Evolutionary conservation across 2,797 vertebrate species (phyloP).

Genomic region (Lates japonicus): DNA sequence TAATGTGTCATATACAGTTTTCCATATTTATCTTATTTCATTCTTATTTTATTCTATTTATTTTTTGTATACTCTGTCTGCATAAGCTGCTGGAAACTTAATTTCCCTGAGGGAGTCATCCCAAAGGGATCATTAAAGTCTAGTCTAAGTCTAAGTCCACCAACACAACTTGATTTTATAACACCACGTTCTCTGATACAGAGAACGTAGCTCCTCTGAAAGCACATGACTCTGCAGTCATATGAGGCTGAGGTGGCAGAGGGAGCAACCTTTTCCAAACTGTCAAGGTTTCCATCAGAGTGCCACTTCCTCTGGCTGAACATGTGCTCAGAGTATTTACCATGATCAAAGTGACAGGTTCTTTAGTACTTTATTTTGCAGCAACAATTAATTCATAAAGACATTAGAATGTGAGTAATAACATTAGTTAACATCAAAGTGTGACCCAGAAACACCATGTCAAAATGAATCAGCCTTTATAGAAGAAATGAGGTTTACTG

Average conservation of each 20-base stretch:
- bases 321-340: background rate
- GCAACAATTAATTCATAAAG: background rate
- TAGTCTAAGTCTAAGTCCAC: no score
- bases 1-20: no score
- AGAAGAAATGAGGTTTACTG: background rate
- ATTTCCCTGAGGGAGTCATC: no score
- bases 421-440: background rate
- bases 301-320: slow-evolving; percentile 16
- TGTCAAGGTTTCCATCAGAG: slow-evolving; percentile 38
- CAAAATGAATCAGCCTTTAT: background rate
- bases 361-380: background rate
- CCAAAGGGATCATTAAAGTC: no score
- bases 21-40: no score
- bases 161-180: slow-evolving; percentile 5
- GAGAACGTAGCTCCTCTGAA: background rate
- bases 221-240: slow-evolving; percentile 65
- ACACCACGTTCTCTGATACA: slow-evolving; percentile 9
- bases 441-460: background rate
- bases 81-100: no score
- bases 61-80: no score
- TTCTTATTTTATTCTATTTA: no score
- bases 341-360: background rate
- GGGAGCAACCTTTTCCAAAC: slow-evolving; percentile 7
- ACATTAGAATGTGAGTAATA: background rate
- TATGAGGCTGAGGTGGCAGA: slow-evolving; percentile 43